Conservation (phyloP, 2,113 vertebrate genomes). For the Benitochromis conjunctus region DNA sequence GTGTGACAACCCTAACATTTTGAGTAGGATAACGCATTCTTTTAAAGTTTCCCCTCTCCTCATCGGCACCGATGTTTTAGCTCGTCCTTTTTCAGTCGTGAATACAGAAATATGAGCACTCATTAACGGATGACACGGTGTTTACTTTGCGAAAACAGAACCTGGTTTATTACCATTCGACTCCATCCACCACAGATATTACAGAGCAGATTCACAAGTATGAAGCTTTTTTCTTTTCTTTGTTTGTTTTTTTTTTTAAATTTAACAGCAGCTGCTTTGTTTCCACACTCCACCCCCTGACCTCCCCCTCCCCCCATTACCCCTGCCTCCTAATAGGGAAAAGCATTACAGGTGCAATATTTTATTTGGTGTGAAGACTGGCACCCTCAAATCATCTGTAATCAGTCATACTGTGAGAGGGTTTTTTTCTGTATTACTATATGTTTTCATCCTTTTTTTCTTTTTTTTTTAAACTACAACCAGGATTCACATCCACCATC, state of each 20-base stretch:
- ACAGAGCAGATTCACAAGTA: slow-evolving; percentile 80
- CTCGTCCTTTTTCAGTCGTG: neutral
- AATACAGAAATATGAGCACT: neutral
- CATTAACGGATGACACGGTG: slow-evolving; percentile 29
- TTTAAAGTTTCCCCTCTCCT: neutral
- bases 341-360: slow-evolving; percentile 64
- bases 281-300: neutral
- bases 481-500: slow-evolving; percentile 46
- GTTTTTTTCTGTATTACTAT: slow-evolving; percentile 43
- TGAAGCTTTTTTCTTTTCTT: slow-evolving; percentile 59
- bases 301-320: slow-evolving; percentile 13
- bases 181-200: slow-evolving; percentile 79
- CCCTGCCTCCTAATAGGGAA: slow-evolving; percentile 47
- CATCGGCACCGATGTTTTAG: neutral
- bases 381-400: slow-evolving; percentile 50
- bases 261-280: slow-evolving; percentile 75
- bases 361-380: slow-evolving; percentile 71
- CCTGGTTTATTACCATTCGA: slow-evolving; percentile 80
- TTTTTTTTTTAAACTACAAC: slow-evolving; percentile 40
- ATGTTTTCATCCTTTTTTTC: slow-evolving; percentile 41
- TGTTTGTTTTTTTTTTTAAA: neutral
- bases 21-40: neutral
- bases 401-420: slow-evolving; percentile 45
- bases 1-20: neutral
- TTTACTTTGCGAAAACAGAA: slow-evolving; percentile 74